Percentiles rank a stretch among this genome's conserved stretches.
These are phyloP conservation scores for Chelonus insularis DNA, from an alignment of 1,140 invertebrate genomes.

Conservation along the genomic window DNA sequence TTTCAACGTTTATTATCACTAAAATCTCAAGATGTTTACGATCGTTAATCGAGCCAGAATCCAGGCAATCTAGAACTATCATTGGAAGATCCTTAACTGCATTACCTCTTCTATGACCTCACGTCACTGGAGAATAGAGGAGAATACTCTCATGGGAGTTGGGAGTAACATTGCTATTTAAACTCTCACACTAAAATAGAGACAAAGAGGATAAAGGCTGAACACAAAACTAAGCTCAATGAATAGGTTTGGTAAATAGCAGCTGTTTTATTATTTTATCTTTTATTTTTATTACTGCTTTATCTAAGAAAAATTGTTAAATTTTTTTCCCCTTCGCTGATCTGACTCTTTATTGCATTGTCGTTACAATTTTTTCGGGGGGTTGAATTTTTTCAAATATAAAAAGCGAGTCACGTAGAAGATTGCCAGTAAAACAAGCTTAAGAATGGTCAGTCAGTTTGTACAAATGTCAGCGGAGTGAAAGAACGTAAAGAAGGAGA, in stretches of 20 bases:
- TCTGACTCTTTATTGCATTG: no score
- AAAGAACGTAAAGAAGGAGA: background rate
- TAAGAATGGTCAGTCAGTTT: background rate
- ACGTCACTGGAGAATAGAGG: background rate
- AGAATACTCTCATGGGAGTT: conserved; percentile 6
- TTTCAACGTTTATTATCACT: background rate
- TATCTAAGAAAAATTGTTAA: no score
- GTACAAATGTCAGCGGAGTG: background rate
- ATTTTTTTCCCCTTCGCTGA: no score
- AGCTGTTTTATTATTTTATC: no score
- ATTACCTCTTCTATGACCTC: background rate
- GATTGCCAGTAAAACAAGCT: background rate
- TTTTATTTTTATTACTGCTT: no score
- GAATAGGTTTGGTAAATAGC: conserved; percentile 39
- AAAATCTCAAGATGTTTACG: conserved; percentile 12
- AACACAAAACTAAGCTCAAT: conserved; percentile 30
- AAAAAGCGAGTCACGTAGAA: background rate
- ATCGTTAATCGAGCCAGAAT: conserved; percentile 13
- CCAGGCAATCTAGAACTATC: conserved; percentile 19
- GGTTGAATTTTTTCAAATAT: no score
- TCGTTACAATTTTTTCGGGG: no score
- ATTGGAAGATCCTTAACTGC: conserved; percentile 1
- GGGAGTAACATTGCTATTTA: background rate
- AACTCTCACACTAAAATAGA: background rate
- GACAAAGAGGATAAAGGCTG: background rate